phyloP scores from a whole-genome alignment of 2,113 vertebrate species.

The Hippoglossus stenolepis region DNA sequence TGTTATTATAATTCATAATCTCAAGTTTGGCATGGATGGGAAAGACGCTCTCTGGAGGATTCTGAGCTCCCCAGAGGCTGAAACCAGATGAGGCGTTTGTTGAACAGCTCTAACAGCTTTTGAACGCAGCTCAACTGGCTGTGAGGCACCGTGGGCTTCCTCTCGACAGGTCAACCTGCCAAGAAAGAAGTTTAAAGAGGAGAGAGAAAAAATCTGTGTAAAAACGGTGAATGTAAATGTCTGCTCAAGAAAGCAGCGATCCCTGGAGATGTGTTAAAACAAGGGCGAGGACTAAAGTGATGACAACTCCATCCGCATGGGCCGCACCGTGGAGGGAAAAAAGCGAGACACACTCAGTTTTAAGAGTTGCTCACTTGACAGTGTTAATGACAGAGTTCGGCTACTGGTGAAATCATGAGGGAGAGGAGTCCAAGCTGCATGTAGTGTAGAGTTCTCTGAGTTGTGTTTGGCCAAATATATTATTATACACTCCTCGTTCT shows the following conservation, averaged over 20 bases:
- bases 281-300: constrained; percentile 76
- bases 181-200: constrained; percentile 70
- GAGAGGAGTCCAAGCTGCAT: constrained; percentile 28
- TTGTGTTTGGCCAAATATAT: not conserved
- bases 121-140: constrained; percentile 63
- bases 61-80: constrained; percentile 56
- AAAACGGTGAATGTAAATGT: constrained; percentile 74
- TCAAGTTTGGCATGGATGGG: constrained; percentile 9
- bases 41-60: constrained; percentile 49
- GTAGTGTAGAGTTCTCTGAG: not conserved
- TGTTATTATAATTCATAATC: constrained; percentile 16
- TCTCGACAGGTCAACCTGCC: constrained; percentile 71
- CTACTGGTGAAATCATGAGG: constrained; percentile 44
- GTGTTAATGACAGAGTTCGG: constrained; percentile 57
- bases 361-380: constrained; percentile 62
- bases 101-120: constrained; percentile 62
- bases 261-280: constrained; percentile 77
- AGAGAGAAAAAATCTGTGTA: constrained; percentile 24
- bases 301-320: constrained; percentile 71
- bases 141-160: constrained; percentile 53
- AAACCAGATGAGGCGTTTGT: constrained; percentile 60
- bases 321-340: constrained; percentile 28
- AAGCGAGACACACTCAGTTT: constrained; percentile 44
- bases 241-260: constrained; percentile 62
- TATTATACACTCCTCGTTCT: not conserved